A percentile compares a stretch with the other conserved stretches of the same genome.
Conservation (phyloP, 2,797 vertebrate genomes). For the Sebastes diaconus region DNA sequence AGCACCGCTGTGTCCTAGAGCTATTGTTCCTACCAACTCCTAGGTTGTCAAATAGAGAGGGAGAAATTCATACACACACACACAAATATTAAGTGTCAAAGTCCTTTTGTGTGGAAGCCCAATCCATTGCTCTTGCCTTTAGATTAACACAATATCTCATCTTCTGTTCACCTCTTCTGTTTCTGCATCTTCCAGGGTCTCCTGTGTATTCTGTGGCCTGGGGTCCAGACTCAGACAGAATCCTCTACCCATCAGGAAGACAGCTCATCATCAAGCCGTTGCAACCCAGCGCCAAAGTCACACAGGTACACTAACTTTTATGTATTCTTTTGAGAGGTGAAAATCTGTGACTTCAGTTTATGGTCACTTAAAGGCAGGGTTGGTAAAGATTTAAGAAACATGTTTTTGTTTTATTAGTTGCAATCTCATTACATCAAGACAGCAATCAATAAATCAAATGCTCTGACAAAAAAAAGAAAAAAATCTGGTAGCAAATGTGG, state of each 20-base stretch:
- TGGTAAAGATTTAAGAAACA: no score
- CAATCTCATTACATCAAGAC: no score
- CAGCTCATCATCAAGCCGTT: slow-evolving; percentile 95
- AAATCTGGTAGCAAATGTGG: no score
- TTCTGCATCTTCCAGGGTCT: slow-evolving; percentile 79
- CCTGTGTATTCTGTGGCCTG: slow-evolving; percentile 95
- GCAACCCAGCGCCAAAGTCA: slow-evolving; percentile 91
- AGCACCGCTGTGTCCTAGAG: slow-evolving; percentile 4
- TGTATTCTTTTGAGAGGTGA: background rate
- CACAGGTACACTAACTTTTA: slow-evolving; percentile 85
- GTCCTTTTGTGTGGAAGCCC: background rate
- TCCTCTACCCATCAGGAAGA: slow-evolving; percentile 93
- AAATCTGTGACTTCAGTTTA: background rate
- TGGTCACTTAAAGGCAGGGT: background rate
- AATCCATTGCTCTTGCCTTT: background rate
- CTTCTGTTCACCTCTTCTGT: slow-evolving; percentile 6
- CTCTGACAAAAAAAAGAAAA: no score
- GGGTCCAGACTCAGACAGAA: slow-evolving; percentile 93
- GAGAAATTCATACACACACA: background rate
- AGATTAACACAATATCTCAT: background rate
- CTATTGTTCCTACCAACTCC: slow-evolving; percentile 12
- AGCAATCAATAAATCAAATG: no score
- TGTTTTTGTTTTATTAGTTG: no score
- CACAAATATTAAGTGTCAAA: background rate
- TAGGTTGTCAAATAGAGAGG: background rate